These are phyloP conservation scores for Melanotaenia nigrans DNA, from an alignment of 2,797 vertebrate genomes.

Conservation along the genomic window DNA sequence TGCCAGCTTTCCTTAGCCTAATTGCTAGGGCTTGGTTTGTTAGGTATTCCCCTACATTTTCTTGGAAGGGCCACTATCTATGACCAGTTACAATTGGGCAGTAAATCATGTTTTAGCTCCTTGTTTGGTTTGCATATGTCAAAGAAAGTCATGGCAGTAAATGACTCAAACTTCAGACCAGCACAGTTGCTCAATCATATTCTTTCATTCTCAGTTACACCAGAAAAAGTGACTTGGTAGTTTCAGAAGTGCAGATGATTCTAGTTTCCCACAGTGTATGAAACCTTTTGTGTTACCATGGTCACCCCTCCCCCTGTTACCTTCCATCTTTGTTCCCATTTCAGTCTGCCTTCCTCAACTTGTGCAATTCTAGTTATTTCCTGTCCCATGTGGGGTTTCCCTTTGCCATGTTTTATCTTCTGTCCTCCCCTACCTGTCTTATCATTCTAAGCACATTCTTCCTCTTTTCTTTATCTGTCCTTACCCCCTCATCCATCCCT, in stretches of 20 bases:
- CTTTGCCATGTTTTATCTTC: conserved; percentile 34
- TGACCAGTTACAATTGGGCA: not conserved
- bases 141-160: conserved; percentile 1
- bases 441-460: conserved; percentile 50
- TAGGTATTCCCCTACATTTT: conserved; percentile 1
- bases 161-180: conserved; percentile 29
- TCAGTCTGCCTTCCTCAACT: conserved; percentile 40
- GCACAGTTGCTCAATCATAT: conserved; percentile 58
- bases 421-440: conserved; percentile 44
- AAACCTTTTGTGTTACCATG: conserved; percentile 60
- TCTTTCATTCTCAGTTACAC: conserved; percentile 61
- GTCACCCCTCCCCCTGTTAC: conserved; percentile 10
- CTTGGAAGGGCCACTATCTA: not conserved
- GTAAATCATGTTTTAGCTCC: not conserved
- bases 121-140: conserved; percentile 17
- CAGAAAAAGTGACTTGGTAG: conserved; percentile 68
- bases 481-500: conserved; percentile 3
- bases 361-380: conserved; percentile 49
- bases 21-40: not conserved
- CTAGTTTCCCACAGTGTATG: conserved; percentile 69
- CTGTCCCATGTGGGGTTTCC: conserved; percentile 44
- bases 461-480: conserved; percentile 30
- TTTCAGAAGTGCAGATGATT: conserved; percentile 75
- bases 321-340: conserved; percentile 59
- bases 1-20: not conserved